Conservation (phyloP, 2,113 vertebrate genomes). For the Zosterops borbonicus region DNA sequence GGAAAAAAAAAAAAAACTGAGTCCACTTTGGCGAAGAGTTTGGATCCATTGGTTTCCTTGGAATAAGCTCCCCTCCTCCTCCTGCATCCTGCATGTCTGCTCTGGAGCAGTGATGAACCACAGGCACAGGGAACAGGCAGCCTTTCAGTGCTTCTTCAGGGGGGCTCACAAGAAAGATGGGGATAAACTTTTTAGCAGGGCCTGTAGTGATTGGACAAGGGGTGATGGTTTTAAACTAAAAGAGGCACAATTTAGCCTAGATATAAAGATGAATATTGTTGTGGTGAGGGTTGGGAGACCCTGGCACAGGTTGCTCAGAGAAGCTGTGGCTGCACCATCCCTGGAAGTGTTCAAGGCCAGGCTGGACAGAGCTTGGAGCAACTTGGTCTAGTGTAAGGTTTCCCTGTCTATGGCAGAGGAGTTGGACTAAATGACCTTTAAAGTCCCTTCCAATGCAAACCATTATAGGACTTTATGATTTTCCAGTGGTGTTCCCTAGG, state of each 20-base stretch:
- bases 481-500: background rate
- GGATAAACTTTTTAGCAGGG: background rate
- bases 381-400: background rate
- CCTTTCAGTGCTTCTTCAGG: background rate
- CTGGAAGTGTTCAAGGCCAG: background rate
- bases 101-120: background rate
- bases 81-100: background rate
- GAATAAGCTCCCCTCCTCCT: background rate
- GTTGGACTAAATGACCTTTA: background rate
- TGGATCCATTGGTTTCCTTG: constrained; percentile 22
- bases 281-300: background rate
- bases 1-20: constrained; percentile 17
- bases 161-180: background rate
- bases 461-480: background rate
- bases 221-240: background rate
- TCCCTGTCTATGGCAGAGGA: background rate
- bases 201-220: background rate
- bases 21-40: constrained; percentile 60
- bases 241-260: background rate
- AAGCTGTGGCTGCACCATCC: background rate
- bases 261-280: background rate
- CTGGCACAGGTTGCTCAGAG: background rate
- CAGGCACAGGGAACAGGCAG: background rate
- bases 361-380: background rate
- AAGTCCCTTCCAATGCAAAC: background rate